Evolutionary conservation across 2,797 vertebrate genomes (phyloP).

Genomic region (Choloepus didactylus): DNA sequence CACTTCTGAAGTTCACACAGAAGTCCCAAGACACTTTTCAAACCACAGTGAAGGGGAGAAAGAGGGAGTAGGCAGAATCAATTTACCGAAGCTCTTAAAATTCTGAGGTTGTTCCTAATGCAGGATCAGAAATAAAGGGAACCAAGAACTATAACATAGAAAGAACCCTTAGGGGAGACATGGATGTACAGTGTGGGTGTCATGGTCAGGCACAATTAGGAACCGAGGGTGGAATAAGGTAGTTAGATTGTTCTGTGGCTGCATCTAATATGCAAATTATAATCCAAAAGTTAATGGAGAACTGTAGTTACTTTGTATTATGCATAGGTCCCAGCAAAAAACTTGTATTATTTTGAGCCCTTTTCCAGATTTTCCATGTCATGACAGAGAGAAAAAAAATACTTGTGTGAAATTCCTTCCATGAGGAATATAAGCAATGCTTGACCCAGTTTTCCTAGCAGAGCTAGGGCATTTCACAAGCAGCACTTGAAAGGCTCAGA

Average conservation of each 20-base stretch:
- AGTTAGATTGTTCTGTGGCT: not conserved
- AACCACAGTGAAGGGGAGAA: not conserved
- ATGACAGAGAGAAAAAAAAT: slow-evolving; percentile 48
- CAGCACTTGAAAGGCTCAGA: slow-evolving; percentile 69
- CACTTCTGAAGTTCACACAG: slow-evolving; percentile 23
- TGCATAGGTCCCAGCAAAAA: slow-evolving; percentile 17
- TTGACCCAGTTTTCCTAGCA: slow-evolving; percentile 75
- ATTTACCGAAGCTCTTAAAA: slow-evolving; percentile 13
- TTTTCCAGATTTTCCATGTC: slow-evolving; percentile 57
- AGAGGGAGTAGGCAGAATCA: not conserved
- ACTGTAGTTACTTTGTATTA: slow-evolving; percentile 9
- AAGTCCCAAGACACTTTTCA: slow-evolving; percentile 42
- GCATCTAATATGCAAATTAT: not conserved
- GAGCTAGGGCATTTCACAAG: slow-evolving; percentile 17
- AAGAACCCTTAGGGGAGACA: not conserved
- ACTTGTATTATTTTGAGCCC: not conserved
- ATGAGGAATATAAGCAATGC: slow-evolving; percentile 44
- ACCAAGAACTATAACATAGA: not conserved
- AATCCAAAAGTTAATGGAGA: not conserved
- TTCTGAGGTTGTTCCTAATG: not conserved
- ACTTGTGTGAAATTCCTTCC: slow-evolving; percentile 62
- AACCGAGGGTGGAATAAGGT: not conserved
- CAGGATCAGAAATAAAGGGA: slow-evolving; percentile 4
- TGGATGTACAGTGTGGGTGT: not conserved
- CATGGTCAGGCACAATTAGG: not conserved